phyloP scores from a whole-genome alignment of 2,888 invertebrate genomes.

The Eupithecia dodoneata region DNA sequence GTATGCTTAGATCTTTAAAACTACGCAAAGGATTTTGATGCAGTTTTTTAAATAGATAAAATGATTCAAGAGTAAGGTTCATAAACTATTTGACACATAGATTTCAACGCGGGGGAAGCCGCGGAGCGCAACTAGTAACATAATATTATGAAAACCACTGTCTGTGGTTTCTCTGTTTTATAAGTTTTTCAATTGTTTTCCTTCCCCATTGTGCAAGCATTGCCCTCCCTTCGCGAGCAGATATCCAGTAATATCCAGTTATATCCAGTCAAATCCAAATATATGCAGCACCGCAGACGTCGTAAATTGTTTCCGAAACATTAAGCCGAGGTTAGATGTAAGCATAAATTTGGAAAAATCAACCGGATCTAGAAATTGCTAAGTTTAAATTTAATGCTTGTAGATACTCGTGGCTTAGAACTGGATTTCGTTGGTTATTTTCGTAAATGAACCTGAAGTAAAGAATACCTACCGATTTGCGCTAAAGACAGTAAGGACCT shows the following conservation, averaged over 20 bases:
- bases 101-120: too few relatives aligned
- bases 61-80: too few relatives aligned
- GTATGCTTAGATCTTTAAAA: too few relatives aligned
- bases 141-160: background rate
- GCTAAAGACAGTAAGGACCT: too few relatives aligned
- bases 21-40: too few relatives aligned
- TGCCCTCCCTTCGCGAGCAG: slow-evolving; percentile 9
- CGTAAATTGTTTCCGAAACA: slow-evolving; percentile 44
- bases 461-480: too few relatives aligned
- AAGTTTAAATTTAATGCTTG: background rate
- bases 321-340: slow-evolving; percentile 38
- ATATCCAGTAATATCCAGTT: background rate
- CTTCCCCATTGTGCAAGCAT: slow-evolving; percentile 9
- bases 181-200: background rate
- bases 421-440: background rate
- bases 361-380: slow-evolving; percentile 33
- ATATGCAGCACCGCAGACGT: slow-evolving; percentile 16
- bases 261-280: slow-evolving; percentile 3
- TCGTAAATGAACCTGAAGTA: too few relatives aligned
- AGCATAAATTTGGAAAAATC: slow-evolving; percentile 40
- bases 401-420: background rate
- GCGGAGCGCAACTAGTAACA: background rate
- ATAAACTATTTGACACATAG: too few relatives aligned
- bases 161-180: background rate
- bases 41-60: too few relatives aligned